phyloP scores from a whole-genome alignment of 2,113 vertebrate species.

The Dipodomys ordii region DNA sequence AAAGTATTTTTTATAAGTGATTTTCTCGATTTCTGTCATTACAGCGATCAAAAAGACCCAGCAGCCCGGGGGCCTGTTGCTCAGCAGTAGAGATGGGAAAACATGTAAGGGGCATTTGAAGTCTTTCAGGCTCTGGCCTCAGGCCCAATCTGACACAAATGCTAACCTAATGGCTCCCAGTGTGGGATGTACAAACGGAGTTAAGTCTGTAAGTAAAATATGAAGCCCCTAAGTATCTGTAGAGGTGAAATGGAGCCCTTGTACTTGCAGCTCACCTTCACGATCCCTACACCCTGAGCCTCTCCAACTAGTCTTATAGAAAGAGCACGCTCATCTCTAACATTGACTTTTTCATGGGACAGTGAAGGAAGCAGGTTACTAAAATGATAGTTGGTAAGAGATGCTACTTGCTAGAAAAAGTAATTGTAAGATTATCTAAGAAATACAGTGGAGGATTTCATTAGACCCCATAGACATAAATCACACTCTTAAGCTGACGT shows the following conservation, averaged over 20 bases:
- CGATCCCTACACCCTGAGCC: background rate
- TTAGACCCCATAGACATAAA: background rate
- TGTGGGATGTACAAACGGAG: too few species aligned
- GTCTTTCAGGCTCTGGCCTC: background rate
- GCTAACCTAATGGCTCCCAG: background rate
- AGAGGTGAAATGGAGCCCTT: background rate
- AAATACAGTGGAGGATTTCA: background rate
- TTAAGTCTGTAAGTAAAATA: background rate
- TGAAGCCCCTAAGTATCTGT: background rate
- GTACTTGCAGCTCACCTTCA: background rate
- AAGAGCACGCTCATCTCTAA: background rate
- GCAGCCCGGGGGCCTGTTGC: background rate
- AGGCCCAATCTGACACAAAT: background rate
- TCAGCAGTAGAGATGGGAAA: background rate
- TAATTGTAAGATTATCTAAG: background rate
- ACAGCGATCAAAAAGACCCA: conserved; percentile 11
- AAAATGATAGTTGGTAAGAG: too few species aligned
- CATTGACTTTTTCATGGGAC: too few species aligned
- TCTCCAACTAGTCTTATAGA: background rate
- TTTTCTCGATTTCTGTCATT: conserved; percentile 3
- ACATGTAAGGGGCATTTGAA: background rate
- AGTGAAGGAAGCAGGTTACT: too few species aligned
- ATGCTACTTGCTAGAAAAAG: background rate
- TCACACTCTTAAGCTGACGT: background rate
- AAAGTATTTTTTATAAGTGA: background rate